A percentile compares a stretch with the other conserved stretches of the same genome.
phyloP scores from a whole-genome alignment of 2,797 vertebrate species.

The Chaetodon trifasciatus region DNA sequence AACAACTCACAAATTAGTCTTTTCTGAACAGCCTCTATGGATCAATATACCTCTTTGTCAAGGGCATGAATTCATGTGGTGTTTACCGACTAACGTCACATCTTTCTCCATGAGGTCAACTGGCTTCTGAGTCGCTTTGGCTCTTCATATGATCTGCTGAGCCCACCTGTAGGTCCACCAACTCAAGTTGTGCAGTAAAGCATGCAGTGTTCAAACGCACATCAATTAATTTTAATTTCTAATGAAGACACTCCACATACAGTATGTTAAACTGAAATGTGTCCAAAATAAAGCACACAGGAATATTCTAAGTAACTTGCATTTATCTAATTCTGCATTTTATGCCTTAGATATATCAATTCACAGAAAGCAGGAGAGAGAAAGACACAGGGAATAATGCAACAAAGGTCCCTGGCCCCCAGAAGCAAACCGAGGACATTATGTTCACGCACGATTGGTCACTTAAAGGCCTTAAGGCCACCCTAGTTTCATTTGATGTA shows the following conservation, averaged over 20 bases:
- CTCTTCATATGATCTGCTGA: background rate
- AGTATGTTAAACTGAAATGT: background rate
- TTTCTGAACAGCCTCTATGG: background rate
- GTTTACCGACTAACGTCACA: background rate
- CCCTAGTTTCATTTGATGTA: constrained; percentile 33
- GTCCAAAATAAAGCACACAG: background rate
- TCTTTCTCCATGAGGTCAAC: background rate
- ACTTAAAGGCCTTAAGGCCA: constrained; percentile 21
- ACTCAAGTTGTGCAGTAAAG: background rate
- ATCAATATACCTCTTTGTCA: constrained; percentile 9
- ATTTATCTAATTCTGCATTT: background rate
- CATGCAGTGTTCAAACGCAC: background rate
- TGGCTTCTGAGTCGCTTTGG: background rate
- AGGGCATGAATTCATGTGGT: background rate
- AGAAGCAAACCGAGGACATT: constrained; percentile 33
- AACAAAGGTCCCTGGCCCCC: constrained; percentile 11
- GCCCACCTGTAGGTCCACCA: constrained; percentile 25
- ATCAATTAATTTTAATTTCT: background rate
- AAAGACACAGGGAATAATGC: constrained; percentile 1
- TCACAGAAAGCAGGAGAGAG: background rate
- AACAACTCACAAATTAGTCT: constrained; percentile 13
- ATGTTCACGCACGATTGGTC: constrained; percentile 42
- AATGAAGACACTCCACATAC: background rate
- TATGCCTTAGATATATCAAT: constrained; percentile 8
- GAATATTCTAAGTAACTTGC: constrained; percentile 9